Evolutionary conservation across 1,140 invertebrate genomes (phyloP), one percentile per base, ranked within the genome.

Genomic region (Geopemphigus sp.): DNA sequence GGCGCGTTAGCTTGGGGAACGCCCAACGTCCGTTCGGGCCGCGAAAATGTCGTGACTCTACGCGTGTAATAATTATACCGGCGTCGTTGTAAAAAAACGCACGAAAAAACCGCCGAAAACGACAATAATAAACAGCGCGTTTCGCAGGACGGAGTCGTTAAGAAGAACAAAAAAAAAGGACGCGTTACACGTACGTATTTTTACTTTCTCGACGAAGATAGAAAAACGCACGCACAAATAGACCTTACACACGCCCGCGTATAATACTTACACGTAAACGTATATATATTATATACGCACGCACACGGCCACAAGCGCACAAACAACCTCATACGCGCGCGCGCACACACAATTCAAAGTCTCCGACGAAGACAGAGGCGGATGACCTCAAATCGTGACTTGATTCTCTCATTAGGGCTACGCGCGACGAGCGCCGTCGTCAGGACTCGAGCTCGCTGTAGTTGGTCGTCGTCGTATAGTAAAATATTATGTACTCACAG

Each of bases 371-470:
- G 74, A 39, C 32, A 8, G 32, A 78, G 74, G 74, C 74, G 57
- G 74, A 78, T 78, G 74, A 78, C 74, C 74, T 78, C 74, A 78
- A 78, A 78, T 78, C 74, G 74, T 78, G 74, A 78, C 74, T 78
- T 50, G 74, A 78, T 78, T 78, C 74, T 78, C 74, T 78, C 74
- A 78, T 78, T 78, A 78, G 57, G 56, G 56, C 57, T 78, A 45
- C 74, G 50, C 50, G 32, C 68, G 50, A 4, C 32, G 32, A 3
- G 32, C 32, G 53, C 17, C 53, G 53, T n/a, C 57, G 47, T 72
- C 68, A 54, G 47, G 8, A 24, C 68, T 47, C 14, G 47, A 47
- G 4, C 8, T 24, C 32, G 32, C 32, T 39, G 32, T 39, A 39
- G 32, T 39, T 14, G 64, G n/a, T 63, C 59, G 59, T 32, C 50